Percentiles rank a stretch among this genome's conserved stretches.
Evolutionary conservation across 1,140 invertebrate species (phyloP).

Genomic region (Drosophila insularis): DNA sequence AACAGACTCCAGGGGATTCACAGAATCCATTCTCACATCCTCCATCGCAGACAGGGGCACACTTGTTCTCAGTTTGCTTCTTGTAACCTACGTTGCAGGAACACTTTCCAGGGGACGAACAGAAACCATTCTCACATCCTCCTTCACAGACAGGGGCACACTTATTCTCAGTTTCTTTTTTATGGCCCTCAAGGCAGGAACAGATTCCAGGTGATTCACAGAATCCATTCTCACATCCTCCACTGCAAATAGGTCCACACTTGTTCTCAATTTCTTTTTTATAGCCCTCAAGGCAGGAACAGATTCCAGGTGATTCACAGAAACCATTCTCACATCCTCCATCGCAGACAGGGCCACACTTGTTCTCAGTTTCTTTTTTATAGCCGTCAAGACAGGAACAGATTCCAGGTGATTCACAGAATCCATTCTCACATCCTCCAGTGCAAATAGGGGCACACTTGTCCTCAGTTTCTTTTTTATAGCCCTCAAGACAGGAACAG

Average conservation of each 20-base stretch:
- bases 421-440: constrained; percentile 17
- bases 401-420: constrained; percentile 17
- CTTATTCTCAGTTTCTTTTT: not conserved
- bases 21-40: too few relatives aligned
- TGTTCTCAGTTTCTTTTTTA: not conserved
- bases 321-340: constrained; percentile 16
- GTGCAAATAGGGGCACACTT: constrained; percentile 12
- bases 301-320: constrained; percentile 8
- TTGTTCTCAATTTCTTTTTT: not conserved
- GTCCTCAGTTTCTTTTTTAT: not conserved
- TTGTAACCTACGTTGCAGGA: too few relatives aligned
- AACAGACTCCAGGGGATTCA: too few relatives aligned
- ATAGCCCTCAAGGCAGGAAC: not conserved
- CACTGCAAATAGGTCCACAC: constrained; percentile 11
- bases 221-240: constrained; percentile 23
- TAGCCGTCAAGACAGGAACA: constrained; percentile 14
- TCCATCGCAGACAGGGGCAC: too few relatives aligned
- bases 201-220: constrained; percentile 14
- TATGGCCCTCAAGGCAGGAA: constrained; percentile 8
- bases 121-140: too few relatives aligned
- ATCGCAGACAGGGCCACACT: constrained; percentile 16
- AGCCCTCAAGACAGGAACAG: not conserved
- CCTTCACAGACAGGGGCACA: too few relatives aligned
- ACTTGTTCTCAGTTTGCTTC: too few relatives aligned
- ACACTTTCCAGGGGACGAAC: too few relatives aligned